These are phyloP conservation scores for Melanotaenia duboulayi DNA, from an alignment of 2,113 vertebrate species.

Conservation along the genomic window DNA sequence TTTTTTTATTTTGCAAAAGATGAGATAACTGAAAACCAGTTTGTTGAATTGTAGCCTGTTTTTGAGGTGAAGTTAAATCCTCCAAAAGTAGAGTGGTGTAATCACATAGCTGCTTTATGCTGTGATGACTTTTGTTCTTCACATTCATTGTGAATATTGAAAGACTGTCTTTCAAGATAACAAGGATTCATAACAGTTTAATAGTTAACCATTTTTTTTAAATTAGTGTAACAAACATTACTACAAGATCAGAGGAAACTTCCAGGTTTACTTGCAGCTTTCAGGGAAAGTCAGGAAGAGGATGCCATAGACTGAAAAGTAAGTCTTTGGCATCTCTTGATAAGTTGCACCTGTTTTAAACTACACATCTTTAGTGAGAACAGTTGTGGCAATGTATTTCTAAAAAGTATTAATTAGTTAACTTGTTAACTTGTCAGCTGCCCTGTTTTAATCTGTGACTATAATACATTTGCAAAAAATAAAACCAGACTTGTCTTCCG, in stretches of 20 bases:
- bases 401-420: too few relatives aligned
- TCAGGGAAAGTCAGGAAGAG: neutral
- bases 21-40: conserved; percentile 56
- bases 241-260: too few relatives aligned
- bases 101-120: conserved; percentile 26
- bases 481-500: neutral
- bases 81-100: conserved; percentile 26
- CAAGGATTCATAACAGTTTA: neutral
- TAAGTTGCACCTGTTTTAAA: conserved; percentile 13
- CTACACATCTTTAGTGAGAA: neutral
- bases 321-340: neutral
- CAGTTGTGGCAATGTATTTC: neutral
- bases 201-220: neutral
- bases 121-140: conserved; percentile 2
- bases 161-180: neutral
- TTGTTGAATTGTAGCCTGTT: conserved; percentile 24
- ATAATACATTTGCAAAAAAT: neutral
- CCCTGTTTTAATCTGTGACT: neutral
- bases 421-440: too few relatives aligned
- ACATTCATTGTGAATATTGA: neutral
- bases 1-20: conserved; percentile 13
- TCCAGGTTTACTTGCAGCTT: neutral
- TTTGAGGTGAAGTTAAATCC: conserved; percentile 48
- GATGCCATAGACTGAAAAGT: neutral
- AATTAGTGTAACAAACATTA: too few relatives aligned